Base-by-base conservation (phyloP, 2,888 invertebrate genomes). In the Meteorus cinctellus region DNA sequence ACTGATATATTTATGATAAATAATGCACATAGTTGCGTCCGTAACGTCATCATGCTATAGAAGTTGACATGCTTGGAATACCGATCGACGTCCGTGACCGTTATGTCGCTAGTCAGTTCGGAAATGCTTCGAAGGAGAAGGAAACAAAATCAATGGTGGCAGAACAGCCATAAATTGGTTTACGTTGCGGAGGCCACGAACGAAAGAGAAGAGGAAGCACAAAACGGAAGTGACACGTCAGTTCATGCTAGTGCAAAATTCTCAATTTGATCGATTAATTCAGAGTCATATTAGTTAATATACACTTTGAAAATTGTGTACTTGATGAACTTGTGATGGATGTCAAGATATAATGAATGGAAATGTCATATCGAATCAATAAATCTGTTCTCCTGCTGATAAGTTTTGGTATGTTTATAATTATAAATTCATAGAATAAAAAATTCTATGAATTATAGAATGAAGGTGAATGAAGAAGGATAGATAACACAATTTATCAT, bases 41-140 rank as follows among this genome's bases (percentile, higher is more conserved):
- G 69, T 69, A 63, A 74, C 71, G 72, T 66, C 69, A 48, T 16
- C 48, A n/a, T 48, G 48, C 6, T n/a, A n/a, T n/a, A 48, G n/a
- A 48, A n/a, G n/a, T 48, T 48, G 48, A 27, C 55, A 68, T 63
- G 48, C 70, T 70, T 74, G 67, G 79, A 76, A 80, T 78, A 78
- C 78, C 77, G 76, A 80, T 78, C 65, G 62, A 51, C 36, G 68
- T 16, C 3, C 68, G 31, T 41, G 34, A 77, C 72, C 77, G 77
- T 79, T 78, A 78, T 74, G 36, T 68, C 74, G 24, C 14, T 66
- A 67, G 31, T 63, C 31, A n/a, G 27, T 62, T 27, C 60, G 31
- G 27, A 31, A 31, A 70, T 62, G 63, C 34, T 63, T 63, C 63
- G 63, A 34, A 34, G 14, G 29, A 10, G 63, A 63, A 34, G 63